phyloP scores from a whole-genome alignment of 2,888 invertebrate genomes.

The Phengaris alcon region DNA sequence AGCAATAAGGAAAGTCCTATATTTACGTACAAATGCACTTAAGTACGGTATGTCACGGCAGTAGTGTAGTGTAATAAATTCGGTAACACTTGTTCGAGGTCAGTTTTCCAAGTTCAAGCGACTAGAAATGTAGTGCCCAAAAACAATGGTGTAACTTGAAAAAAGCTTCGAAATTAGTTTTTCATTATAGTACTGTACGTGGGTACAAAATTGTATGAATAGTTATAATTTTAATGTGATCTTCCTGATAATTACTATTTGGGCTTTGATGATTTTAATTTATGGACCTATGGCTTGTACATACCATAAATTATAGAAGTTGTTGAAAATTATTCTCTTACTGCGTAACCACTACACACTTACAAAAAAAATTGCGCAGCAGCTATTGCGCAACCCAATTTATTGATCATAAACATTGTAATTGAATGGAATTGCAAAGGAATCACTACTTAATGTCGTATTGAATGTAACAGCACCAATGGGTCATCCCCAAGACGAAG shows the following conservation, averaged over 20 bases:
- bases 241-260: no score
- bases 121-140: background rate
- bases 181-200: background rate
- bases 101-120: background rate
- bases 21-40: slow-evolving; percentile 23
- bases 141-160: background rate
- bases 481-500: slow-evolving; percentile 49
- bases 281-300: no score
- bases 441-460: slow-evolving; percentile 33
- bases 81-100: slow-evolving; percentile 6
- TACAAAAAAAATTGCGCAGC: no score
- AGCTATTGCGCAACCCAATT: no score
- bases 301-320: no score
- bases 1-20: slow-evolving; percentile 2
- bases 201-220: background rate
- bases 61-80: slow-evolving; percentile 10
- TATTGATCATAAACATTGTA: background rate
- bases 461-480: slow-evolving; percentile 46
- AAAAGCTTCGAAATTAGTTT: background rate
- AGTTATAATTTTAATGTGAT: no score
- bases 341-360: no score
- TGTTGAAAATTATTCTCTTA: no score
- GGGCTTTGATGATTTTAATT: no score
- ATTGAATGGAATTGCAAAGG: background rate
- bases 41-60: slow-evolving; percentile 16